A percentile compares a stretch with the other conserved stretches of the same genome.
These are phyloP conservation scores for Dione juno DNA, from an alignment of 2,888 invertebrate genomes.

Conservation along the genomic window DNA sequence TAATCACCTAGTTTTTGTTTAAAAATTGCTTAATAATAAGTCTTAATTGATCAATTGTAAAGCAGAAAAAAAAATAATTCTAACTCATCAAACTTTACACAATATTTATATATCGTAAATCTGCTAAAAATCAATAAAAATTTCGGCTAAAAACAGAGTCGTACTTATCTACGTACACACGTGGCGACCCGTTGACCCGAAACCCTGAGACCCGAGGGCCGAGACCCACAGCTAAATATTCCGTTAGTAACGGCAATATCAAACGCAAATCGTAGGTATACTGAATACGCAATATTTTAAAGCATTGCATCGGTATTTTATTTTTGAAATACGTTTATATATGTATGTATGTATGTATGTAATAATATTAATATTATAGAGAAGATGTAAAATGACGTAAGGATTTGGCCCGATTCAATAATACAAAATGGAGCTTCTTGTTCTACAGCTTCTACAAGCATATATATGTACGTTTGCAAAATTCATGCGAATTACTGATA, in stretches of 20 bases:
- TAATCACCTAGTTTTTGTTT: no score
- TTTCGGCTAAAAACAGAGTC: not conserved
- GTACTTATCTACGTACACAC: conserved; percentile 5
- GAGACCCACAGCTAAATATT: conserved; percentile 11
- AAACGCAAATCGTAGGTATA: not conserved
- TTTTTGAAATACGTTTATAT: not conserved
- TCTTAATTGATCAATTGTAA: no score
- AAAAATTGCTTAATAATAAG: no score
- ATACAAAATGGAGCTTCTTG: no score
- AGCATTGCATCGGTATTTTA: not conserved
- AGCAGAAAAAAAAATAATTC: no score
- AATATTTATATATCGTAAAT: not conserved
- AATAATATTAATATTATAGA: not conserved
- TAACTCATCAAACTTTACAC: no score
- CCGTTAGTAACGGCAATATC: conserved; percentile 13
- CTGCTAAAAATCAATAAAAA: not conserved
- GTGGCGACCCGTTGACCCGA: conserved; percentile 10
- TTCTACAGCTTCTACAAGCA: no score
- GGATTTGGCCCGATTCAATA: not conserved
- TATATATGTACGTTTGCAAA: no score
- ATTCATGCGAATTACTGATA: no score
- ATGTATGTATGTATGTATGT: not conserved
- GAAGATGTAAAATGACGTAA: not conserved
- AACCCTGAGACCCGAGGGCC: not conserved
- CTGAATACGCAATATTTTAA: conserved; percentile 8